Evolutionary conservation across 2,888 invertebrate genomes (phyloP), one percentile per base, ranked within the genome.

Genomic region (Pediacus dermestoides): DNA sequence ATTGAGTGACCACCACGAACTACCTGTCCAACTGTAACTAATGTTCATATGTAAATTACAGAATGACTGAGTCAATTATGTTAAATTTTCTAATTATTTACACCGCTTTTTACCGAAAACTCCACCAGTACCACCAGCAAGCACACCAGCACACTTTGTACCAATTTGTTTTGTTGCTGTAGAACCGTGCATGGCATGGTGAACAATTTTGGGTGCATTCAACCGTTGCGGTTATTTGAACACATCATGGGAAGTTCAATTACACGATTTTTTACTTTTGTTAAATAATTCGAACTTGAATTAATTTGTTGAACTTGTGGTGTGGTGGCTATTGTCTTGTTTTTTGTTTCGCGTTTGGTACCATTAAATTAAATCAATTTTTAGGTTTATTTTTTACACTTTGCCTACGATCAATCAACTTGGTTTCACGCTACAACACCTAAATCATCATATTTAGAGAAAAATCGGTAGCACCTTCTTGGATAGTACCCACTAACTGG

Each of bases 11-110:
- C 23, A 30, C 34, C 18, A 42, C 32, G 33, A 45, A 37, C 41
- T 50, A 43, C 35, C 49, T 61, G 63, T 52, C 52, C 56, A 39
- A 53, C 64, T 65, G 60, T 59, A 53, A 53, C 63, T 63, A 63
- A 66, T 60, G 61, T 62, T 60, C 59, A 60, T 65, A 65, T 63
- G 64, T 63, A 62, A 64, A 64, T 61, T 56, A 7, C 13, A 40
- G 50, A 62, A 55, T 60, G 56, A 57, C 59, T 54, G 52, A 57
- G 53, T 52, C 55, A 59, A 63, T 65, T 65, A 64, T 57, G 59
- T 57, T 54, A 57, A 56, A 57, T 61, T 60, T 59, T 55, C 54
- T 55, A 58, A 61, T 63, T 62, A 61, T 63, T 59, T 59, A 57
- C 60, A 57, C 50, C 50, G 50, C 33, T 26, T 26, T 45, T 52